Percentiles rank a stretch among this genome's conserved stretches.
These are phyloP conservation scores for Meandrina meandrites DNA, from an alignment of 92 coral and sea anemone genomes.

Conservation along the genomic window DNA sequence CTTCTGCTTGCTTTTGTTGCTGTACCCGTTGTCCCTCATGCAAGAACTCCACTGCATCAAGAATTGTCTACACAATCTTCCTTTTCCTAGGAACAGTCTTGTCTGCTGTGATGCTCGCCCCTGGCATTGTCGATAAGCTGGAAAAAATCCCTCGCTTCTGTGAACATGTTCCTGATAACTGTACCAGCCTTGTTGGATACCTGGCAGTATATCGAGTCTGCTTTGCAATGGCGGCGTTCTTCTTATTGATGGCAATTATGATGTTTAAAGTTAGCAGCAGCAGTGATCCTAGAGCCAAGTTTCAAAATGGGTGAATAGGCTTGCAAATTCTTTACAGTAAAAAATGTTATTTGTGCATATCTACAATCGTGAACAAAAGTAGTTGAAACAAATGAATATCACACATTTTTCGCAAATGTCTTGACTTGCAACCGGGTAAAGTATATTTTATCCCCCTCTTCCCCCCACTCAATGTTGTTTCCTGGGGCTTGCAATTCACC, in stretches of 20 bases:
- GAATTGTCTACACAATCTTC: slow-evolving; percentile 90
- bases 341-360: too few species aligned
- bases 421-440: too few species aligned
- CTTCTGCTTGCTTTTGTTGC: slow-evolving; percentile 97
- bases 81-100: slow-evolving; percentile 89
- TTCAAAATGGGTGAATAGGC: slow-evolving; percentile 89
- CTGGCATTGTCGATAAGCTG: slow-evolving; percentile 83
- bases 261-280: slow-evolving; percentile 93
- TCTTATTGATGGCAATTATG: slow-evolving; percentile 80
- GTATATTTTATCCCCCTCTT: too few species aligned
- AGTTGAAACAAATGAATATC: too few species aligned
- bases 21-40: slow-evolving; percentile 97
- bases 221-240: slow-evolving; percentile 97
- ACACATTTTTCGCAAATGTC: too few species aligned
- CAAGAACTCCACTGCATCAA: slow-evolving; percentile 96
- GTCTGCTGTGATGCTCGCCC: slow-evolving; percentile 92
- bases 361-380: too few species aligned
- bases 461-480: too few species aligned
- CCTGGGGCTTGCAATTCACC: too few species aligned
- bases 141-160: slow-evolving; percentile 88
- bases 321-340: neutral
- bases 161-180: slow-evolving; percentile 61
- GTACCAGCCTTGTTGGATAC: slow-evolving; percentile 90
- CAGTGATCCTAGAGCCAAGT: slow-evolving; percentile 90
- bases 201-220: slow-evolving; percentile 97